These are phyloP conservation scores for Druon quercuslanigerum DNA, from an alignment of 1,140 invertebrate genomes.

Conservation along the genomic window DNA sequence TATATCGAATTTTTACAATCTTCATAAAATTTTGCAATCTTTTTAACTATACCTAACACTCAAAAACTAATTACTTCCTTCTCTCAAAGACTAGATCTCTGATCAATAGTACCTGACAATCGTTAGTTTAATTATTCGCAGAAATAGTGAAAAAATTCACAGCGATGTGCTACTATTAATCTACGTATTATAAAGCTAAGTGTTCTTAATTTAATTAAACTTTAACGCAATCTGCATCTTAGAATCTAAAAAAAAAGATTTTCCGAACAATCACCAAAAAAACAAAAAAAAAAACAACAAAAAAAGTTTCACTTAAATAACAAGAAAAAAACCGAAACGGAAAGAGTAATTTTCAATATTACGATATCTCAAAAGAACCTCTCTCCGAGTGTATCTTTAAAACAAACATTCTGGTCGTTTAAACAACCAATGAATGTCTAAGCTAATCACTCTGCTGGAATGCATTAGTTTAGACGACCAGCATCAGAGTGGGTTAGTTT, in stretches of 20 bases:
- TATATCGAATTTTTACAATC: background rate
- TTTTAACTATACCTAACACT: background rate
- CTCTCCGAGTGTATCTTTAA: too few relatives aligned
- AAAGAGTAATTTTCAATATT: slow-evolving; percentile 11
- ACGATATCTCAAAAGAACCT: too few relatives aligned
- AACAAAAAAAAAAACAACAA: slow-evolving; percentile 30
- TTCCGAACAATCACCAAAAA: slow-evolving; percentile 18
- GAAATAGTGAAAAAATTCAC: background rate
- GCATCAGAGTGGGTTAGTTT: too few relatives aligned
- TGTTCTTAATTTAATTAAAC: slow-evolving; percentile 10
- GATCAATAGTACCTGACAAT: slow-evolving; percentile 13
- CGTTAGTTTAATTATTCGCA: slow-evolving; percentile 15
- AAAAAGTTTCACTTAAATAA: slow-evolving; percentile 5
- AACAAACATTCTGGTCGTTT: too few relatives aligned
- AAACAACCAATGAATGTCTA: too few relatives aligned
- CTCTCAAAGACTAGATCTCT: slow-evolving; percentile 24
- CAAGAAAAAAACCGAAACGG: background rate
- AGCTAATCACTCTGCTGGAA: too few relatives aligned
- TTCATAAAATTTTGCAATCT: background rate
- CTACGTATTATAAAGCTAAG: background rate
- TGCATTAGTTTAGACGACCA: too few relatives aligned
- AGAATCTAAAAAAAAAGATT: background rate
- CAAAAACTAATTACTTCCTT: background rate
- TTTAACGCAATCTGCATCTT: slow-evolving; percentile 21
- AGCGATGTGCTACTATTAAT: background rate